Percentiles rank a stretch among this genome's conserved stretches.
phyloP scores from a whole-genome alignment of 2,797 vertebrate genomes.

The Picus viridis region DNA sequence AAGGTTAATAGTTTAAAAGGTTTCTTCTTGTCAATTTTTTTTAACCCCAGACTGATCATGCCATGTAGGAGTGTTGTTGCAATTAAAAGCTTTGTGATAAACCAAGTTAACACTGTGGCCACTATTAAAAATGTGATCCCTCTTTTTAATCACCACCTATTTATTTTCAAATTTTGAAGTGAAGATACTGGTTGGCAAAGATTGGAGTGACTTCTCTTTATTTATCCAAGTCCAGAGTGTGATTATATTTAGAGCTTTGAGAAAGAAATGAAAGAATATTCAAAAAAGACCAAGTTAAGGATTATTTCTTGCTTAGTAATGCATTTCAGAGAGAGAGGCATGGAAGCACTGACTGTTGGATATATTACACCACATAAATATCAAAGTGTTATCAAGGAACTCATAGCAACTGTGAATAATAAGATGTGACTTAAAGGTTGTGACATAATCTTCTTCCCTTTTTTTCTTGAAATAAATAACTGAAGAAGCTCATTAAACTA shows the following conservation, averaged over 20 bases:
- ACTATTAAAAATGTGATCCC: background rate
- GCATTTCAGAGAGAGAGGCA: background rate
- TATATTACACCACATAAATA: background rate
- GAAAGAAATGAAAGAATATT: background rate
- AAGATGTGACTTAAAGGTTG: background rate
- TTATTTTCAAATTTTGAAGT: background rate
- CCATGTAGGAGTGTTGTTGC: background rate
- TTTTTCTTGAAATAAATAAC: background rate
- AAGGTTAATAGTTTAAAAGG: background rate
- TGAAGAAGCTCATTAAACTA: background rate
- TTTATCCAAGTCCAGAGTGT: background rate
- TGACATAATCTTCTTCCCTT: background rate
- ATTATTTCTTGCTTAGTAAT: background rate
- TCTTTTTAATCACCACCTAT: background rate
- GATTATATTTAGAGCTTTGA: background rate
- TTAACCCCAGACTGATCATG: background rate
- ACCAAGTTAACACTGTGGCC: background rate
- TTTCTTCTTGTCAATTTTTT: background rate
- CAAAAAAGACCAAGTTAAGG: background rate
- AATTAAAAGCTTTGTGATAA: background rate
- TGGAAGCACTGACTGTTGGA: background rate
- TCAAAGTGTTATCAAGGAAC: background rate
- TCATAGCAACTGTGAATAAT: background rate
- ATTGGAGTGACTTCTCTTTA: background rate
- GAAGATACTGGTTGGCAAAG: background rate